These are phyloP conservation scores for Allolobophora icterica DNA, from an alignment of 2,888 invertebrate genomes.

Conservation along the genomic window DNA sequence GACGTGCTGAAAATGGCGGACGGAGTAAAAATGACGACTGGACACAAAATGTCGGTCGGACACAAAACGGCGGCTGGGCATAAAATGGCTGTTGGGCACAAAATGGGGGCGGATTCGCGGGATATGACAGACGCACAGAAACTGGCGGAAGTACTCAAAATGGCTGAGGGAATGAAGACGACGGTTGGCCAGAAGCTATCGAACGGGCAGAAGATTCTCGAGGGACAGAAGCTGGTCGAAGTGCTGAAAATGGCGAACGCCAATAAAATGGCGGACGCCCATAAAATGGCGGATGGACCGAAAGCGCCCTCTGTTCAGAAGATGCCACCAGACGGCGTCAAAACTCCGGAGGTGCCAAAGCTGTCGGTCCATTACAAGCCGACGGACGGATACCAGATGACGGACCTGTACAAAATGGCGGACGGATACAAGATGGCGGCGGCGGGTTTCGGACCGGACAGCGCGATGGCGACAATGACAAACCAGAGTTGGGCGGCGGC, in stretches of 20 bases:
- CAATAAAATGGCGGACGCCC: background rate
- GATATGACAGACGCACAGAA: background rate
- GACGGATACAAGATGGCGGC: conserved; percentile 25
- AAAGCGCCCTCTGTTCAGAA: background rate
- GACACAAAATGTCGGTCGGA: background rate
- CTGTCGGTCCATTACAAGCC: conserved; percentile 6
- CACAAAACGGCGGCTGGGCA: background rate
- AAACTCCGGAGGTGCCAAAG: background rate
- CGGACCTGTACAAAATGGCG: conserved; percentile 22
- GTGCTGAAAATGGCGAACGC: background rate
- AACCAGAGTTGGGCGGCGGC: conserved; percentile 21
- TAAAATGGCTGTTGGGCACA: background rate
- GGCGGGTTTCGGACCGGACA: conserved; percentile 12
- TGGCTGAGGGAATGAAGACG: background rate
- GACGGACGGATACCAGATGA: background rate
- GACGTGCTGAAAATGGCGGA: conserved; percentile 12
- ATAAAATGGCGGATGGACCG: background rate
- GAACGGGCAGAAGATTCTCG: background rate
- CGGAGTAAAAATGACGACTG: background rate
- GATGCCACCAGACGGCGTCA: background rate
- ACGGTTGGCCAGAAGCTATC: background rate
- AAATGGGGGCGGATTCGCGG: background rate
- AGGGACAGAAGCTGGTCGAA: background rate
- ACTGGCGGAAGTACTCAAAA: background rate
- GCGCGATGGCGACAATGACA: conserved; percentile 15